Percentiles rank a stretch among this genome's conserved stretches.
Evolutionary conservation across 2,113 vertebrate genomes (phyloP).

Genomic region (human): DNA sequence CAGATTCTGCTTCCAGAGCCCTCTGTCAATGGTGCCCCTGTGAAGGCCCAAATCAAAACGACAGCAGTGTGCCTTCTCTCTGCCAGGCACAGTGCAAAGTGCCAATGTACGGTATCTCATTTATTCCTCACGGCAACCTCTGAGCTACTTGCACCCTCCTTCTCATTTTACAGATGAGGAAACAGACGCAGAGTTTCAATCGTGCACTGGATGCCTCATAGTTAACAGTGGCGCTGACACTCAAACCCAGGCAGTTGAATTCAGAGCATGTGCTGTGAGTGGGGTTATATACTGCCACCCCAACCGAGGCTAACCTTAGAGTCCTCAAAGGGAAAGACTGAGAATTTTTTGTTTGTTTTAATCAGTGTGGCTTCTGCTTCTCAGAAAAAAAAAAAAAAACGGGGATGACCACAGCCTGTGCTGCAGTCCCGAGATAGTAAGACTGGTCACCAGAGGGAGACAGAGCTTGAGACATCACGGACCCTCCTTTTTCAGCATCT

Average conservation of each 20-base stretch:
- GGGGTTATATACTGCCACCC: background rate
- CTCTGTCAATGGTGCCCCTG: background rate
- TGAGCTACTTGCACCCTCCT: no score
- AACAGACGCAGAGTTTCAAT: accelerated
- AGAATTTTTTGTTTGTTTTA: background rate
- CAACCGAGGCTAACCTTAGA: background rate
- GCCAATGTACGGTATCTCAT: no score
- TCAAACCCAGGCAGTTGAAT: background rate
- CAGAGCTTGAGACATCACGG: conserved; percentile 73
- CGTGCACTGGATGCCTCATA: accelerated
- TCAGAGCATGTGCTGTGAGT: accelerated
- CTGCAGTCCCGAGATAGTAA: accelerated
- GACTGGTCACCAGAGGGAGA: conserved; percentile 82
- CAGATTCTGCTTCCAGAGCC: background rate
- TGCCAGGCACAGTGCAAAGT: background rate
- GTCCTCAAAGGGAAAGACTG: background rate
- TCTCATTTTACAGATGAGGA: background rate
- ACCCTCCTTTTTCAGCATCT: accelerated
- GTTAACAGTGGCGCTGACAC: background rate
- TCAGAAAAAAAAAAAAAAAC: background rate
- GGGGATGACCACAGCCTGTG: accelerated
- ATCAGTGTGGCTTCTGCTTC: background rate
- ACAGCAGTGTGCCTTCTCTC: accelerated
- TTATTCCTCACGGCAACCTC: background rate
- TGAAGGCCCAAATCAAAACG: no score